Evolutionary conservation across 2,113 vertebrate species (phyloP).

Genomic region (Salvator merianae): DNA sequence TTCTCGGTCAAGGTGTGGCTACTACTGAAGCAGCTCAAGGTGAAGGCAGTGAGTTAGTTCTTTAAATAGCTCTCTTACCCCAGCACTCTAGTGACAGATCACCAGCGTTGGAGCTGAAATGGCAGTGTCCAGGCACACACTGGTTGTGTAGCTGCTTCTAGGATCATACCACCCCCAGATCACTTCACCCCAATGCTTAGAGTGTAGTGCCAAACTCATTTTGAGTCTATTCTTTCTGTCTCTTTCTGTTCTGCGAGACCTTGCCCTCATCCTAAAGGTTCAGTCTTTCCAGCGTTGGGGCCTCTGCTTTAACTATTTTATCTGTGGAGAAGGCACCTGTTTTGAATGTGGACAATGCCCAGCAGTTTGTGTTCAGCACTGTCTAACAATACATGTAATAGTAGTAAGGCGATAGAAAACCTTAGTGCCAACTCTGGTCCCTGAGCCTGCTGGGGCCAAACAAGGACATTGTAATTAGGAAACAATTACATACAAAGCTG

Average conservation of each 20-base stretch:
- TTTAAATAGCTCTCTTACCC: no score
- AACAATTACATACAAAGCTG: constrained; percentile 57
- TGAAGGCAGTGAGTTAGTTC: no score
- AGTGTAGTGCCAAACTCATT: background rate
- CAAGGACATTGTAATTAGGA: constrained; percentile 47
- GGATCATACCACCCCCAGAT: no score
- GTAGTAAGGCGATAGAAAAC: constrained; percentile 25
- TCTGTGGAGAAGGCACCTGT: background rate
- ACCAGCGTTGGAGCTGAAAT: no score
- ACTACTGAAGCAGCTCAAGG: no score
- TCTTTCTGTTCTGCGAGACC: background rate
- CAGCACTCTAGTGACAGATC: no score
- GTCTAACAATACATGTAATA: background rate
- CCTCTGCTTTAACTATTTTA: background rate
- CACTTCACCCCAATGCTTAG: background rate
- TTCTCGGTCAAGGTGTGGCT: no score
- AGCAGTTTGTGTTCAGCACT: background rate
- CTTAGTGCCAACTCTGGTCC: constrained; percentile 16
- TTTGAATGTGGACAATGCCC: background rate
- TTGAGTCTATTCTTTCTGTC: background rate
- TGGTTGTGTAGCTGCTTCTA: no score
- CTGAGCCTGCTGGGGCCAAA: constrained; percentile 40
- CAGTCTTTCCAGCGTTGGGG: background rate
- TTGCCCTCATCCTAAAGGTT: background rate
- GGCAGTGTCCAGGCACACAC: no score